Base-by-base conservation (phyloP, 2,797 vertebrate genomes). In the Chloroceryle amazona region DNA sequence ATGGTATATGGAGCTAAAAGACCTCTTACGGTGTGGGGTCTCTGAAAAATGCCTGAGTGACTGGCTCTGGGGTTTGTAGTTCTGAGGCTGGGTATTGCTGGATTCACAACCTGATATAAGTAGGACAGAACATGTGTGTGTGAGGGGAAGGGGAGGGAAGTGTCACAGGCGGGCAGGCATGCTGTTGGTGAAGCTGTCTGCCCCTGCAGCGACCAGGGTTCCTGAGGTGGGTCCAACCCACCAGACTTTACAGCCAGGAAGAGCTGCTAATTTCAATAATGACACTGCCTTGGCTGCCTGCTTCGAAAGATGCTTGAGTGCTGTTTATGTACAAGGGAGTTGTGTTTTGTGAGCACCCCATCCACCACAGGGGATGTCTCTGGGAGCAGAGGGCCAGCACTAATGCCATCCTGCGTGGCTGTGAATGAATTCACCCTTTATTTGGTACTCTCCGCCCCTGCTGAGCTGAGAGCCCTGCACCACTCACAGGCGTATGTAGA, bases 351-450 rank as follows among this genome's bases (percentile, higher is more conserved):
- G 49, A 90, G 68, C 5, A 18, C 33, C 33, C 84, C 33, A 1
- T 79, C 78, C 81, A 39, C 91, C 91, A 67, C 7, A 2, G 91
- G 85, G 70, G 83, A 67, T 3, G 49, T 84, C 78, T 92, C 75
- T 92, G 73, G 18, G 67, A 94, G 88, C 83, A 73, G 6, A 92
- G 74, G 88, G 81, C 86, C 71, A 70, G 91, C 78, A 71, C 93
- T 92, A 94, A 93, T 85, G 74, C 93, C 42, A n/a, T 89, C 83
- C 93, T 90, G 67, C 33, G 6, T 62, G 83, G 37, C 89, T 79
- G 82, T 63, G 82, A 66, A 95, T 96, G 92, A 93, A 95, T 96
- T 78, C 25, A 0, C n/a, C 61, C 83, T 92, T 96, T 96, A 92
- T 96, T 87, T 72, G 11, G 4, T 1, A 2, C 55, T 63, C 25